Evolutionary conservation across 1,140 invertebrate genomes (phyloP), one percentile per base, ranked within the genome.

Genomic region (Contarinia nasturtii): DNA sequence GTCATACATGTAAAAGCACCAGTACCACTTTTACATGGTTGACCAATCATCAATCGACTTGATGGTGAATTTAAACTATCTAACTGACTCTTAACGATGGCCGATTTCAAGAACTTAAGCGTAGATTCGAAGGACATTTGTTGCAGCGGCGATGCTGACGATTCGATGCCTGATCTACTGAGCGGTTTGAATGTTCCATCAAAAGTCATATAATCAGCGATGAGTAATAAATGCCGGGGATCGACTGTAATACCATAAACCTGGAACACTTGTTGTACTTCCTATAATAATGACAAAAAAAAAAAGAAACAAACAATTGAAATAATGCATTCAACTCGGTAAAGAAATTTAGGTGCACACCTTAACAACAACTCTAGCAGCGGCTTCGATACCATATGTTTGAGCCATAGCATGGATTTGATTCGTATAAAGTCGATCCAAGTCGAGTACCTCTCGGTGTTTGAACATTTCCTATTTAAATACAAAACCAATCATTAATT

Each of bases 121-220:
- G 90, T 86, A 1, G 90, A 90, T 67, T 98, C 95, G 58, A 95
- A 99, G 2, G 86, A 93, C 85, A 98, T 98, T 68, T 97, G 92
- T 61, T 98, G 95, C 2, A 99, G 64, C 0, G 92, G 87, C 3
- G 93, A 98, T 0, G 86, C 71, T 36, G 79, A 86, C 19, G 75
- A 76, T 53, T 84, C 79, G 73, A 99, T 91, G 7, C 88, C 89
- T 58, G 76, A 79, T 22, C 94, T 71, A 64, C 85, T 98, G 60
- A 98, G 79, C 0, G 93, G 86, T 57, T 82, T 77, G 56, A 86
- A 95, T 10, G 67, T 68, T 1, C 96, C 96, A 58, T 87, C 82
- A 55, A 79, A 92, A 0, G 93, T 98, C 94, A 99, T 98, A 60
- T 96, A 98, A 67, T 98, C 94, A 0, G 93, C 87, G 47, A 98